phyloP scores from a whole-genome alignment of 92 coral and sea anemone genomes.

The Porites divaricata region DNA sequence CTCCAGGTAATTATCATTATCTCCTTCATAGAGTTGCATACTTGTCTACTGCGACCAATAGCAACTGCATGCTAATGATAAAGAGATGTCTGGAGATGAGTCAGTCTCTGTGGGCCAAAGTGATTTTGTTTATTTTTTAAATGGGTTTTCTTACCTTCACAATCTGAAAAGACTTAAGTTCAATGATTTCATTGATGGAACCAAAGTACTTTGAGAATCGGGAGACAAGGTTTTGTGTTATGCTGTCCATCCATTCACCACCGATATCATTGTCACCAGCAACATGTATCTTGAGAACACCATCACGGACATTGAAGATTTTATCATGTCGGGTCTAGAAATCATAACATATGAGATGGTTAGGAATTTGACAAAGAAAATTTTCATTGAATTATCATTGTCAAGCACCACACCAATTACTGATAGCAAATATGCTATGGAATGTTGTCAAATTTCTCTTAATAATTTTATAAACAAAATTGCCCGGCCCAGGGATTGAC shows the following conservation, averaged over 20 bases:
- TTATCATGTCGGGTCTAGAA: slow-evolving; percentile 76
- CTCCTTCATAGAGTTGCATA: no score
- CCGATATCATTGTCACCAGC: slow-evolving; percentile 97
- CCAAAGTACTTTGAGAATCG: slow-evolving; percentile 83
- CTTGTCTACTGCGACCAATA: no score
- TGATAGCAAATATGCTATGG: no score
- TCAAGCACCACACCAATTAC: not conserved
- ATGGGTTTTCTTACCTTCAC: slow-evolving; percentile 66
- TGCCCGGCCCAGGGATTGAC: no score
- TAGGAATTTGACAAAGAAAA: not conserved
- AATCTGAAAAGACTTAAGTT: slow-evolving; percentile 78
- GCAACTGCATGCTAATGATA: no score
- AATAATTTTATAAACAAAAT: no score
- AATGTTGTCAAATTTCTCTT: no score
- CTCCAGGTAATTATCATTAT: no score
- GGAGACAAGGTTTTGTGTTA: slow-evolving; percentile 39
- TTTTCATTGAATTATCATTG: not conserved
- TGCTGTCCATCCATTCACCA: slow-evolving; percentile 76
- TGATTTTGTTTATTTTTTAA: no score
- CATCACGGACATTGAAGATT: slow-evolving; percentile 60
- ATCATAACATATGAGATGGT: not conserved
- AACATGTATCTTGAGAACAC: slow-evolving; percentile 61
- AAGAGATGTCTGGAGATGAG: no score
- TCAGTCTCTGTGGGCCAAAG: no score
- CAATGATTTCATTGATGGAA: slow-evolving; percentile 77